Conservation (phyloP, 1,140 invertebrate genomes). For the Scaptomyza graminum region DNA sequence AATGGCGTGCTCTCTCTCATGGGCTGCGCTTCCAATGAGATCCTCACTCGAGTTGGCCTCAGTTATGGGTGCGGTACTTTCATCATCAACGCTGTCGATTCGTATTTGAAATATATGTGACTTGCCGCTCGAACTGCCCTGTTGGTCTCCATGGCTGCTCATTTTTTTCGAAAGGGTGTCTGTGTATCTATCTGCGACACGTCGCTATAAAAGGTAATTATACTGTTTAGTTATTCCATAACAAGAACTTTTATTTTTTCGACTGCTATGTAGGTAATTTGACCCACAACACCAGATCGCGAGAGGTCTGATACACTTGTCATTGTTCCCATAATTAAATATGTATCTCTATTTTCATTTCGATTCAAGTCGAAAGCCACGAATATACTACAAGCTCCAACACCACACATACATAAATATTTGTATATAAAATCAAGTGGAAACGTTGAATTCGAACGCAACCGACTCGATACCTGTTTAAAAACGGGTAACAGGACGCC, state of each 20-base stretch:
- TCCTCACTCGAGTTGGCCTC: constrained; percentile 74
- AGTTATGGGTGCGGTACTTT: constrained; percentile 75
- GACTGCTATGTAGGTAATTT: constrained; percentile 40
- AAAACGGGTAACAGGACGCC: too few species aligned
- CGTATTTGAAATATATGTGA: constrained; percentile 73
- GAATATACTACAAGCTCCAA: constrained; percentile 12
- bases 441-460: too few species aligned
- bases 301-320: constrained; percentile 29
- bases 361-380: constrained; percentile 16
- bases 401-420: neutral
- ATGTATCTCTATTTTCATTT: constrained; percentile 52
- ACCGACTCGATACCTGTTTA: too few species aligned
- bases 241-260: constrained; percentile 21
- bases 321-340: constrained; percentile 64
- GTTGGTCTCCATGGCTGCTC: constrained; percentile 47
- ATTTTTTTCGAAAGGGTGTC: constrained; percentile 44
- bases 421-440: too few species aligned
- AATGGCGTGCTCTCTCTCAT: constrained; percentile 43
- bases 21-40: constrained; percentile 60
- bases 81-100: constrained; percentile 76
- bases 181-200: constrained; percentile 10
- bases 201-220: constrained; percentile 20
- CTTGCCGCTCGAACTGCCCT: constrained; percentile 31
- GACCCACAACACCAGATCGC: constrained; percentile 42
- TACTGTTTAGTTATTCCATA: constrained; percentile 2